Evolutionary conservation across 2,113 vertebrate species (phyloP).

Genomic region (Prinia subflava): DNA sequence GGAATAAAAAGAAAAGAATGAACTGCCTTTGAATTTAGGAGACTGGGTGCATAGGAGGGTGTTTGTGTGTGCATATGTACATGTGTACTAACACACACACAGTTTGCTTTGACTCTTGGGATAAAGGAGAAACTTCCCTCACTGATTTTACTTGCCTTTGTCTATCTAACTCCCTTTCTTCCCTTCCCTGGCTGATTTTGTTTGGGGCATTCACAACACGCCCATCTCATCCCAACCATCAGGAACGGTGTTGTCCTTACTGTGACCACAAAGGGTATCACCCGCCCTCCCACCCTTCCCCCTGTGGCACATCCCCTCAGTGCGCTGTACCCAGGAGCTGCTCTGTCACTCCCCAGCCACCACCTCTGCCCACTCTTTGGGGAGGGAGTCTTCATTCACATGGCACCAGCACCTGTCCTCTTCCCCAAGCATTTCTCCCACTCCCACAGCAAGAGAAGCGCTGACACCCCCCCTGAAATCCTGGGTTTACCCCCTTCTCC

Average conservation of each 20-base stretch:
- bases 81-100: accelerated
- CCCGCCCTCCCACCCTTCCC: not conserved
- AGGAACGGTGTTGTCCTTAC: not conserved
- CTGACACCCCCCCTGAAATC: not conserved
- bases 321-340: not conserved
- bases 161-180: not conserved
- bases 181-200: not conserved
- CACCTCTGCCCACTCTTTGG: not conserved
- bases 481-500: not conserved
- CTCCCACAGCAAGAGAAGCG: accelerated
- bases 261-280: not conserved
- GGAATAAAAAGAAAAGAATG: not conserved
- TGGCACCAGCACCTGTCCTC: not conserved
- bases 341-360: not conserved
- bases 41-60: not conserved
- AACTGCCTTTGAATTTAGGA: not conserved
- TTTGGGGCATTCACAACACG: not conserved
- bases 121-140: not conserved
- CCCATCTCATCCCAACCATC: not conserved
- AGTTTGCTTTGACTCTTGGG: not conserved
- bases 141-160: not conserved
- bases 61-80: accelerated
- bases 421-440: not conserved
- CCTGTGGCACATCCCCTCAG: accelerated
- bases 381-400: not conserved